Conservation (phyloP, 2,797 vertebrate species). For the Periparus ater region DNA sequence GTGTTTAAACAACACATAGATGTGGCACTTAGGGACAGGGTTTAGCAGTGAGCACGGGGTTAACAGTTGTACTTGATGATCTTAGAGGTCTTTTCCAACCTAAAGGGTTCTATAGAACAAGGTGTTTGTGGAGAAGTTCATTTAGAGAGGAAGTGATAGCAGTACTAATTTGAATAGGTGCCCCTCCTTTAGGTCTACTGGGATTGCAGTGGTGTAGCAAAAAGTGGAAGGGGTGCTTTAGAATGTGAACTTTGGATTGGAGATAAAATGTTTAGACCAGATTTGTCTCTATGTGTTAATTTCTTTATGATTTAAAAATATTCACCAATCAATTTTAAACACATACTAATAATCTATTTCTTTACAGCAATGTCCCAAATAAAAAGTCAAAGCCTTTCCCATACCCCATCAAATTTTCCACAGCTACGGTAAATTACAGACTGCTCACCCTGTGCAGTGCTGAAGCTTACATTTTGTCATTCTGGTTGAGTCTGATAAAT, state of each 20-base stretch:
- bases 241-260: conserved; percentile 1
- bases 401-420: not conserved
- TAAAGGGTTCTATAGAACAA: not conserved
- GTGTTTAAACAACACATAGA: not conserved
- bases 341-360: not conserved
- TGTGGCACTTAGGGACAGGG: not conserved
- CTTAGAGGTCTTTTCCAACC: not conserved
- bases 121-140: not conserved
- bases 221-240: not conserved
- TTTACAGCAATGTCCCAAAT: not conserved
- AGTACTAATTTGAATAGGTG: not conserved
- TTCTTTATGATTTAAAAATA: not conserved
- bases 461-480: not conserved
- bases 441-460: not conserved
- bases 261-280: conserved; percentile 7
- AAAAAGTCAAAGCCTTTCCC: not conserved
- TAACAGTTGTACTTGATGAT: not conserved
- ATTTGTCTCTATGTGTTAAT: conserved; percentile 27
- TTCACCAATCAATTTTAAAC: not conserved
- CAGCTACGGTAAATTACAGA: not conserved
- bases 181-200: not conserved
- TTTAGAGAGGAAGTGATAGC: conserved; percentile 13
- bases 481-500: not conserved
- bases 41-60: not conserved
- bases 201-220: not conserved